Evolutionary conservation across 2,113 vertebrate species (phyloP).

Genomic region (Neotoma lepida): DNA sequence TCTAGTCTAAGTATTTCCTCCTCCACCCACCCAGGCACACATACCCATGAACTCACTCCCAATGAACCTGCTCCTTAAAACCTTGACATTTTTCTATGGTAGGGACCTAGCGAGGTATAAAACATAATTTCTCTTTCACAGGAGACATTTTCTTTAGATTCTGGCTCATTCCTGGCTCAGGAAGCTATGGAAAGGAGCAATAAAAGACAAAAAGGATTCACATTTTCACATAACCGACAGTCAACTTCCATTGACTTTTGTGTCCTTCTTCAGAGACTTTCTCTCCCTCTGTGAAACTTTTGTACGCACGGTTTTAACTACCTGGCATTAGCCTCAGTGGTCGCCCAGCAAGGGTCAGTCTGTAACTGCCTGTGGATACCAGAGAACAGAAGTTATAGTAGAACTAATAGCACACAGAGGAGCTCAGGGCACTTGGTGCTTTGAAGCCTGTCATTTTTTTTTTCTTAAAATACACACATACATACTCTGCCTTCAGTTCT

Average conservation of each 20-base stretch:
- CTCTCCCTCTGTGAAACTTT: constrained; percentile 76
- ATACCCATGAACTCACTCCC: not conserved
- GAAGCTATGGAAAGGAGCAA: constrained; percentile 5
- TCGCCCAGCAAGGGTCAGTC: constrained; percentile 80
- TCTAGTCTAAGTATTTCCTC: not conserved
- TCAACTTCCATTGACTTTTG: constrained; percentile 79
- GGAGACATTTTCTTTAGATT: constrained; percentile 77
- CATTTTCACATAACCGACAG: constrained; percentile 74
- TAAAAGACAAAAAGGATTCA: constrained; percentile 79
- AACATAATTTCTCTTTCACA: constrained; percentile 64
- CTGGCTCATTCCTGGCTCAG: constrained; percentile 80
- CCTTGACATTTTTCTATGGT: constrained; percentile 24
- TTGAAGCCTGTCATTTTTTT: constrained; percentile 85
- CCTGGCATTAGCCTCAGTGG: constrained; percentile 71
- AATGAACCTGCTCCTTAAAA: constrained; percentile 43
- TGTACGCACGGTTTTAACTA: constrained; percentile 77
- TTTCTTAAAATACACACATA: constrained; percentile 81
- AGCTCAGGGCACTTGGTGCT: constrained; percentile 77
- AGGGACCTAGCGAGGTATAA: constrained; percentile 57
- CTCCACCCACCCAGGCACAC: not conserved
- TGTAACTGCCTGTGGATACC: constrained; percentile 80
- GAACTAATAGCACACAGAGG: constrained; percentile 62
- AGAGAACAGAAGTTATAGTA: constrained; percentile 82
- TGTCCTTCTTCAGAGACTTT: constrained; percentile 69
- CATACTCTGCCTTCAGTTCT: constrained; percentile 62